Evolutionary conservation across 2,797 vertebrate genomes (phyloP).

Genomic region (Gastrophryne carolinensis): DNA sequence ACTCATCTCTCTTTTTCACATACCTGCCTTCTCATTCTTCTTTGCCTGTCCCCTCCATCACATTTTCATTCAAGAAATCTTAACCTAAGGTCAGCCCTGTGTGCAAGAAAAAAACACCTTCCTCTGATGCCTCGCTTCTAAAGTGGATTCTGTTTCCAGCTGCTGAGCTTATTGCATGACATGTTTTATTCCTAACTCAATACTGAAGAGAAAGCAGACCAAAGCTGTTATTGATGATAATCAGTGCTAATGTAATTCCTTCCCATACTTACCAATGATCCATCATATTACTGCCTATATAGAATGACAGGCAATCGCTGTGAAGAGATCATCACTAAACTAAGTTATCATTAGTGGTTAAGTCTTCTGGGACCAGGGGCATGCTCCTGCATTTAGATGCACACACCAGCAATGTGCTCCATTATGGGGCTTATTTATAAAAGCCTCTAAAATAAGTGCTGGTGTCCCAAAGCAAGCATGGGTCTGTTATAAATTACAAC

Average conservation of each 20-base stretch:
- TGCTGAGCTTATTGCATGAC: background rate
- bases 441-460: background rate
- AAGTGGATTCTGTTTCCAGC: background rate
- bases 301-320: constrained; percentile 11
- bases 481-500: no score
- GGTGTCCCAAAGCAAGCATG: background rate
- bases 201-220: background rate
- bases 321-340: constrained; percentile 14
- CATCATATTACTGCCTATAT: constrained; percentile 12
- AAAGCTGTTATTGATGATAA: background rate
- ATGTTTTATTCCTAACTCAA: background rate
- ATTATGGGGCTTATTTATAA: background rate
- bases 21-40: no score
- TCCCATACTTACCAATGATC: constrained; percentile 22
- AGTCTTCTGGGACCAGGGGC: background rate
- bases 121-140: background rate
- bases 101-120: no score
- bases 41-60: no score
- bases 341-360: constrained; percentile 2
- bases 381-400: background rate
- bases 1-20: no score
- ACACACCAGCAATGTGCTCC: background rate
- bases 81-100: no score
- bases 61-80: no score
- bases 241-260: constrained; percentile 16